Evolutionary conservation across 35 echinoderm and acorn worm genomes (phyloP), one percentile per base, ranked within the genome.

Genomic region (Holothuria glaberrima): DNA sequence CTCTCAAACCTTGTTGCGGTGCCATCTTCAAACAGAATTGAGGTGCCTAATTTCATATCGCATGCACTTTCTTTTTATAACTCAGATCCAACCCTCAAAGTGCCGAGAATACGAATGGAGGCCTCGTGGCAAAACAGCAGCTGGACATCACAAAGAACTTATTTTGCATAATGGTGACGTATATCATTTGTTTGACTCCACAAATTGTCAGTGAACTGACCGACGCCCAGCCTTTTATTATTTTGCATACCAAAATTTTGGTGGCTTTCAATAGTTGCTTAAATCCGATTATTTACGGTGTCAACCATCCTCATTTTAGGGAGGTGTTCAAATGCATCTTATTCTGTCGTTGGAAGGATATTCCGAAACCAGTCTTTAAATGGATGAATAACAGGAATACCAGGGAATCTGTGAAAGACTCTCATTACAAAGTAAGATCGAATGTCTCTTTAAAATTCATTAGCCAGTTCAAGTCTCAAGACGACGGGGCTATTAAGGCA

Each of bases 271-370:
- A 48, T 69, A 68, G 60, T 21, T 64, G 29, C 17, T 17, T 68
- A 27, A 87, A 87, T 45, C 64, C 84, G 13, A 59, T 68, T 59
- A 62, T 87, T 3, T 87, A 87, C 33, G 84, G 58, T 31, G 31
- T 86, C 25, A 87, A 67, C 36, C 59, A 87, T 44, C 84, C 84
- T 17, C 84, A 87, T 64, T 87, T 87, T 44, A 24, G 35, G 54
- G 13, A 13, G 19, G 79, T 82, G 35, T 58, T 58, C n/a, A 48
- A 0, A 16, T 82, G 79, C 79, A 82, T 82, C 50, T 25, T 82
- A 24, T 48, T 19, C 30, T 58, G 79, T 31, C 46, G 79, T 24
- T 82, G 79, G 79, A n/a, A 82, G 16, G 79, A 82, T 14, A 48
- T 82, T 20, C 79, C 79, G 30, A 20, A 82, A 7, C 48, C 48